Base-by-base conservation (phyloP, 1,140 invertebrate species). In the Leguminivora glycinivorella region DNA sequence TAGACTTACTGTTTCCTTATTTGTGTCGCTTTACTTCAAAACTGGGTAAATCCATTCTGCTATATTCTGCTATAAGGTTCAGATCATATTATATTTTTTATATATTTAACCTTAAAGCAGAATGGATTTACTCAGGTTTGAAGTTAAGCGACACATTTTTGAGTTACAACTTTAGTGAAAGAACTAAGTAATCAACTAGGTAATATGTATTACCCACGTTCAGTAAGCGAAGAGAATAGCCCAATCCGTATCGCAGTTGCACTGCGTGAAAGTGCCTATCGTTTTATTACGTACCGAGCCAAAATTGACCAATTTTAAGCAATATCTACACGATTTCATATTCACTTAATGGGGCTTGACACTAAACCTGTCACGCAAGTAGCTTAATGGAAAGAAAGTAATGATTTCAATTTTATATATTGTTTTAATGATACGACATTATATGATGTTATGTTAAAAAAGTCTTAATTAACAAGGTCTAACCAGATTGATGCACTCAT, bases 211-310 rank as follows among this genome's bases (percentile, higher is more conserved):
- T n/a, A n/a, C n/a, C n/a, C 10, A 19, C 19, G 47, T n/a, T 19
- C 7, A 6, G 5, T 9, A 9, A 52, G 47, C 47, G 17, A 52
- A 5, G 17, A 19, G n/a, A 52, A 52, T 52, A 52, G 17, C 6
- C n/a, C 17, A 52, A 52, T 7, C 34, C 25, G 58, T 40, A 69
- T 58, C 69, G 31, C 63, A 72, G 72, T 78, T 77, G 76, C 80
- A 76, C 72, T 76, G 75, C 75, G 80, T 77, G 84, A 87, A 87
- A 87, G 84, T 77, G 68, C 60, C 66, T 78, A 72, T 29, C 58
- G 58, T 63, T 40, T 67, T 73, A 75, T 79, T 80, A 79, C 79
- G 31, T 31, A 17, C 26, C 58, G 56, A 58, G 25, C 56, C 56
- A 25, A 63, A 58, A 63, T 63, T 63, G 58, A 31, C 58, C 29